These are phyloP conservation scores for Australoheros facetus DNA, from an alignment of 2,797 vertebrate species.

Conservation along the genomic window DNA sequence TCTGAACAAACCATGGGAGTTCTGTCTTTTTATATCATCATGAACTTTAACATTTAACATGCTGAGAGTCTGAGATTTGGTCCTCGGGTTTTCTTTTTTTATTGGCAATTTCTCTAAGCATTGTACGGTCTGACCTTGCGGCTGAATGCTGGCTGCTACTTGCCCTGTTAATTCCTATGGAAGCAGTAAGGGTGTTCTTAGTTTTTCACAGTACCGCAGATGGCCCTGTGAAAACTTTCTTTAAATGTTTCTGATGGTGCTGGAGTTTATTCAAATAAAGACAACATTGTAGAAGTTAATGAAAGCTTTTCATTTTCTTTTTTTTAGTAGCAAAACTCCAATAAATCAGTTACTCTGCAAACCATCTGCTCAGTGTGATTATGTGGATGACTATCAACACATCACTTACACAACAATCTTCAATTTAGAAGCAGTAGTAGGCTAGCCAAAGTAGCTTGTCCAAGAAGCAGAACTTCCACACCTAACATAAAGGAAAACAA, in stretches of 20 bases:
- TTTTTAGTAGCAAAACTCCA: not conserved
- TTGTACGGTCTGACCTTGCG: not conserved
- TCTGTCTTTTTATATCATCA: not conserved
- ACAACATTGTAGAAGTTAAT: not conserved
- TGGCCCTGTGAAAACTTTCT: not conserved
- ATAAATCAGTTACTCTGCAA: not conserved
- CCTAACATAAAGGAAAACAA: slow-evolving; percentile 9
- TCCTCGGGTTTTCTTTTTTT: not conserved
- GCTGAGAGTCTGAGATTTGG: not conserved
- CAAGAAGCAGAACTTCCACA: not conserved
- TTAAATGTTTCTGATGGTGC: not conserved
- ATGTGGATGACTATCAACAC: not conserved
- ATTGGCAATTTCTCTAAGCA: too few relatives aligned
- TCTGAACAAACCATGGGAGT: not conserved
- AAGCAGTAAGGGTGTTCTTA: not conserved
- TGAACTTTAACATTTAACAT: not conserved
- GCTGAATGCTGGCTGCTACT: too few relatives aligned
- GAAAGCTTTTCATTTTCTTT: not conserved
- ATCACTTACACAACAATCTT: not conserved
- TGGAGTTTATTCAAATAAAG: not conserved
- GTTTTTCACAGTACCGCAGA: too few relatives aligned
- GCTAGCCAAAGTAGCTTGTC: not conserved
- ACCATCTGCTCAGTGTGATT: not conserved
- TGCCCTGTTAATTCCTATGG: not conserved
- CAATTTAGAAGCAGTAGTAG: not conserved